A percentile compares a stretch with the other conserved stretches of the same genome.
These are phyloP conservation scores for Alca torda DNA, from an alignment of 2,797 vertebrate species.

Conservation along the genomic window DNA sequence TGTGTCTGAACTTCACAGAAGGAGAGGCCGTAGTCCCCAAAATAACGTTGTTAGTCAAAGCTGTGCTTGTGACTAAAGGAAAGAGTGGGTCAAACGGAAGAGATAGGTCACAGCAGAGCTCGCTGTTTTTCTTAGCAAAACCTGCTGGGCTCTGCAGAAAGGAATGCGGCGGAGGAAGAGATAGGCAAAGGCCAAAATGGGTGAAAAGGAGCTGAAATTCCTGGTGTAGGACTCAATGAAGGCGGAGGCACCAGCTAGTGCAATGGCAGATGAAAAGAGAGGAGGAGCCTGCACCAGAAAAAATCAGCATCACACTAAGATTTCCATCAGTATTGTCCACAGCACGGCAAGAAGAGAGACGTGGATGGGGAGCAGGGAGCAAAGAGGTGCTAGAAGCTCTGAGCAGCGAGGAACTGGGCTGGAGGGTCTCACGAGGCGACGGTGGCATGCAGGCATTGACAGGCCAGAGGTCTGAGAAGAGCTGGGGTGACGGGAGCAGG, in stretches of 20 bases:
- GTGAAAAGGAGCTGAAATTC: neutral
- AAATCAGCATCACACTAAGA: neutral
- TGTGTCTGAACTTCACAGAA: neutral
- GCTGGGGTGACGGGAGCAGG: neutral
- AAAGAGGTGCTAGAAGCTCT: neutral
- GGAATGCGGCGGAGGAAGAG: neutral
- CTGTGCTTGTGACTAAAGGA: neutral
- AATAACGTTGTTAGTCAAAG: neutral
- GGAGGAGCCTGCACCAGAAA: neutral
- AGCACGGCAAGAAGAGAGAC: neutral
- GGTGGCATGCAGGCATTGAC: rapidly evolving
- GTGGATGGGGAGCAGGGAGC: rapidly evolving
- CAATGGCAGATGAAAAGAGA: neutral
- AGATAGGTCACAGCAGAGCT: neutral
- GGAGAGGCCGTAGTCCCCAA: neutral
- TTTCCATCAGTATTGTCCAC: neutral
- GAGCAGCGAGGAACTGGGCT: neutral
- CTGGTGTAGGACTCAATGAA: neutral
- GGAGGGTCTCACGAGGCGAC: rapidly evolving
- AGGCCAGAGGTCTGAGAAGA: neutral
- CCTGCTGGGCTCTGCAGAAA: neutral
- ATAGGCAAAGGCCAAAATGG: neutral
- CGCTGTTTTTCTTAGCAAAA: conserved; percentile 2
- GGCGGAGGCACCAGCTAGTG: neutral
- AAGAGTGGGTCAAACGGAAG: neutral